A percentile compares a stretch with the other conserved stretches of the same genome.
These are phyloP conservation scores for Terrapene triunguis DNA, from an alignment of 2,113 vertebrate species.

Conservation along the genomic window DNA sequence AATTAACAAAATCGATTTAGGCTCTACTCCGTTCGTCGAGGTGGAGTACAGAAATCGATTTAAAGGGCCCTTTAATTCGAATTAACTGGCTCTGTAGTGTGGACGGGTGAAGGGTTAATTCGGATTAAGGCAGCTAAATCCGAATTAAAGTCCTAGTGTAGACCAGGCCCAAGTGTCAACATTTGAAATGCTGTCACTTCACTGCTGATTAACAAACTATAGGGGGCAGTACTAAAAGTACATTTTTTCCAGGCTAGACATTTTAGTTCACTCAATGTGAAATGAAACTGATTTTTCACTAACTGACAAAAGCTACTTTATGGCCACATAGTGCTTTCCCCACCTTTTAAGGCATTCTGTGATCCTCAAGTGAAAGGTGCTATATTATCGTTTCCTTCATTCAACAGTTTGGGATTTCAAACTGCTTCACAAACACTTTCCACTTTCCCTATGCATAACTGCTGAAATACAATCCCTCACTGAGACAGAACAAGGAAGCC, in stretches of 20 bases:
- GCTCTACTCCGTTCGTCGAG: too few relatives aligned
- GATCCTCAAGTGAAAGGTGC: neutral
- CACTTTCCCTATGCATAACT: neutral
- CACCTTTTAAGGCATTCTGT: neutral
- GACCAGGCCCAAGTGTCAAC: accelerated
- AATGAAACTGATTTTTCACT: neutral
- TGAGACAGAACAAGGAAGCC: neutral
- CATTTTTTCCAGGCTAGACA: neutral
- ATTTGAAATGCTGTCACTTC: neutral
- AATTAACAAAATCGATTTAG: too few relatives aligned
- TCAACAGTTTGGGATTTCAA: neutral
- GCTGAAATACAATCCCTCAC: neutral
- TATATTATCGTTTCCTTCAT: neutral
- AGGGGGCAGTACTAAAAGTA: neutral
- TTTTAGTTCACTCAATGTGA: neutral
- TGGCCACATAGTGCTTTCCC: neutral
- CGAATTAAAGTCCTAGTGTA: too few relatives aligned
- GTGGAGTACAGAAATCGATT: too few relatives aligned
- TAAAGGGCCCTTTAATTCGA: too few relatives aligned
- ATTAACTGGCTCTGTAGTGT: too few relatives aligned
- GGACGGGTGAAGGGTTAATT: too few relatives aligned
- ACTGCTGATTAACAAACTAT: neutral
- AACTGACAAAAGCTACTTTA: neutral
- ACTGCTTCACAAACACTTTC: neutral
- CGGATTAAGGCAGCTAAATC: too few relatives aligned